Percentiles rank a stretch among this genome's conserved stretches.
Conservation (phyloP, 2,888 invertebrate genomes). For the Syrphus vitripennis region DNA sequence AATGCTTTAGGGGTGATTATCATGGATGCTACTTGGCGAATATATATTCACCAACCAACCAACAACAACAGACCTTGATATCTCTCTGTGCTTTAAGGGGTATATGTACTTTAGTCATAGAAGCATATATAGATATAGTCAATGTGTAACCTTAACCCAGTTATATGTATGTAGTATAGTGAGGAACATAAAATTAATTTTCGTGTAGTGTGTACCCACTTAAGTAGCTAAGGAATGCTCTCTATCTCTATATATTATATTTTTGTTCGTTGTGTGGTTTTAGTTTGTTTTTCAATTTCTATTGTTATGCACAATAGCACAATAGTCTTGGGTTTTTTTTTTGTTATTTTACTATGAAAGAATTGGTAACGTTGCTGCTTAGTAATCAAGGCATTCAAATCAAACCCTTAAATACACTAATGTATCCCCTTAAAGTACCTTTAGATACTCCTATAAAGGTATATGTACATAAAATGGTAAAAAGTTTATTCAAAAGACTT, state of each 20-base stretch:
- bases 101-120: background rate
- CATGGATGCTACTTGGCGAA: conserved; percentile 16
- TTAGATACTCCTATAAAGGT: background rate
- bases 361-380: background rate
- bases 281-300: background rate
- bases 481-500: background rate
- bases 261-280: background rate
- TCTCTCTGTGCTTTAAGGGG: background rate
- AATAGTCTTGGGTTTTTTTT: background rate
- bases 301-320: conserved; percentile 17
- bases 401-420: background rate
- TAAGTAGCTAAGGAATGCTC: conserved; percentile 10
- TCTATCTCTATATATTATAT: background rate
- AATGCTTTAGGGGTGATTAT: conserved; percentile 27
- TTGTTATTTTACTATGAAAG: background rate
- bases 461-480: background rate
- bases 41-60: background rate
- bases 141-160: conserved; percentile 9
- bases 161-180: too few relatives aligned
- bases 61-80: background rate
- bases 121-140: background rate
- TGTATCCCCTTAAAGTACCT: background rate
- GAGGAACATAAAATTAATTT: conserved; percentile 21
- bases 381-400: conserved; percentile 10
- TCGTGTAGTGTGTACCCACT: conserved; percentile 6